phyloP scores from a whole-genome alignment of 2,888 invertebrate species.

The Oasisia sp. region DNA sequence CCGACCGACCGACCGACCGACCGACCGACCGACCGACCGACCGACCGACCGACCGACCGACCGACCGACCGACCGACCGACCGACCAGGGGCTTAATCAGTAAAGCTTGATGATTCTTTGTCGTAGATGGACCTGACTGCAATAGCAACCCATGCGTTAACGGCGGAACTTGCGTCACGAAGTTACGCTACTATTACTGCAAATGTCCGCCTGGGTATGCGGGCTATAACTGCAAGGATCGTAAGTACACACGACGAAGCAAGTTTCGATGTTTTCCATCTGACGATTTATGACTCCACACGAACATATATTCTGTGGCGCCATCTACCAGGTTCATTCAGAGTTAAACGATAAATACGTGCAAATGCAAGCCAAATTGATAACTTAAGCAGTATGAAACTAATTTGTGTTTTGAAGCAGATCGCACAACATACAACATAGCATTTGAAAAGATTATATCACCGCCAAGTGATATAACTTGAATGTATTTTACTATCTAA shows the following conservation, averaged over 20 bases:
- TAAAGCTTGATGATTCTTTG: neutral
- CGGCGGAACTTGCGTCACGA: slow-evolving; percentile 17
- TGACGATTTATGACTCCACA: neutral
- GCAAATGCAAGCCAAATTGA: neutral
- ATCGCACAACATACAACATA: too few relatives aligned
- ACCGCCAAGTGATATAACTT: too few relatives aligned
- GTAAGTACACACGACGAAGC: neutral
- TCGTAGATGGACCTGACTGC: neutral
- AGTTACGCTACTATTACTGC: neutral
- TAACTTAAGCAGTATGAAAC: neutral
- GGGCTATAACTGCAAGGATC: neutral
- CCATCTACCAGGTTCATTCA: neutral
- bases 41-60: neutral
- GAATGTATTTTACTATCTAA: too few relatives aligned
- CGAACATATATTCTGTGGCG: neutral
- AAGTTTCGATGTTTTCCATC: neutral
- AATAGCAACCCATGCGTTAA: slow-evolving; percentile 14
- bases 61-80: neutral
- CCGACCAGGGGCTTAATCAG: neutral
- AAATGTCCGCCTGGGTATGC: slow-evolving; percentile 21
- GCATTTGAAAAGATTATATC: too few relatives aligned
- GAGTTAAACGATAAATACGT: neutral
- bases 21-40: slow-evolving; percentile 14
- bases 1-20: neutral
- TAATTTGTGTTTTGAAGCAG: neutral